Base-by-base conservation (phyloP, 2,888 invertebrate species). In the Agonopterix heracliana region DNA sequence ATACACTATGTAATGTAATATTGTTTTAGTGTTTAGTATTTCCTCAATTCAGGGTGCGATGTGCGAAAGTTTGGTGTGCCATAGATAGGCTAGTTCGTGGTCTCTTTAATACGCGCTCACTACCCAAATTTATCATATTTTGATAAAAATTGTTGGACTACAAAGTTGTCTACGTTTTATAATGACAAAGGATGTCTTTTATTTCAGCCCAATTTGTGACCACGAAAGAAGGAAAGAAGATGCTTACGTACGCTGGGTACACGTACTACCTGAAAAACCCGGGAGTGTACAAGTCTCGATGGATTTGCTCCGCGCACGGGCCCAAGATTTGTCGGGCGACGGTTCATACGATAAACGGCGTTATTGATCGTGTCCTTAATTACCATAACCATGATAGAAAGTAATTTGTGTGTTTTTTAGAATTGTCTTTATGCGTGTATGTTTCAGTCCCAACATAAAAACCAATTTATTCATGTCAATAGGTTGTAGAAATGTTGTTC, bases 251-350 rank as follows among this genome's bases (percentile, higher is more conserved):
- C 9, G 17, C 8, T 7, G 44, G 44, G 34, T 34, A 34, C 26
- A 44, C 34, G n/a, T 44, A 26, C 35, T 10, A n/a, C 9, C 7
- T 34, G 9, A 34, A 44, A 7, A 26, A 26, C 26, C 26, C 26
- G 26, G 26, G 26, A 41, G 11, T n/a, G 41, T 12, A 11, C 12
- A 66, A 63, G 44, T 47, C 48, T 0, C 49, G 65, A 9, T 71
- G 71, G 71, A 51, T 52, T 1, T 70, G 71, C 40, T 68, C 67
- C 0, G 67, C 65, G 0, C 62, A 68, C 50, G 51, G 3, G 35
- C 44, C 17, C 1, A 54, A 41, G 11, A 57, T 60, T 11, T 44
- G 44, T 9, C 4, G 9, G 12, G 44, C 44, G 2, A 12, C 41
- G 4, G 13, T 45, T 14, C 13, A 35, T 36, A 45, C 45, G 7